Conservation (phyloP, 1,140 invertebrate species). For the Monochamus saltuarius region DNA sequence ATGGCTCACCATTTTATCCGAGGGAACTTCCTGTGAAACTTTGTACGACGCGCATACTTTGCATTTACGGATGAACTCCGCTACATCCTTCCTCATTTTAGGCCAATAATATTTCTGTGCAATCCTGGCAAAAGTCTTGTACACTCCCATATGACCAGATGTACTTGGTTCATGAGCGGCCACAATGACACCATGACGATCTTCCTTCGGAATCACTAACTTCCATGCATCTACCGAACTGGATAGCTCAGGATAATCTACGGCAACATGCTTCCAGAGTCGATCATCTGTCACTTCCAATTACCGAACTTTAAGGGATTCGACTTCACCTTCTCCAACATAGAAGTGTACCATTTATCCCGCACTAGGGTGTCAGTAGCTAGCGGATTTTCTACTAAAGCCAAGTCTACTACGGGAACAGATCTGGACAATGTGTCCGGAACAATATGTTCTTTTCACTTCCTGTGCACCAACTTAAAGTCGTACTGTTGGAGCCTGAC, state of each 20-base stretch:
- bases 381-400: too few relatives aligned
- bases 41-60: constrained; percentile 38
- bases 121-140: constrained; percentile 34
- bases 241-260: background rate
- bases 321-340: background rate
- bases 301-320: constrained; percentile 1
- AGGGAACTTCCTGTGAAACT: constrained; percentile 29
- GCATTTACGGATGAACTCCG: constrained; percentile 31
- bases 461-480: constrained; percentile 11
- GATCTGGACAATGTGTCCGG: too few relatives aligned
- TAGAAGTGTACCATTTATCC: constrained; percentile 11
- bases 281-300: background rate
- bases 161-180: constrained; percentile 14
- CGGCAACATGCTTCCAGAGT: constrained; percentile 8
- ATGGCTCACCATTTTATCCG: constrained; percentile 36
- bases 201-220: constrained; percentile 21
- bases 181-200: constrained; percentile 12
- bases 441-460: background rate
- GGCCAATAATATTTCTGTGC: constrained; percentile 41
- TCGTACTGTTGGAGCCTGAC: constrained; percentile 3
- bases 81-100: constrained; percentile 34
- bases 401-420: too few relatives aligned
- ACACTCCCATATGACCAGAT: constrained; percentile 35
- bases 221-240: constrained; percentile 17
- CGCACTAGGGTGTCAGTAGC: too few relatives aligned